Conservation (phyloP, 1,140 invertebrate genomes). For the Drosophila sucinea region DNA sequence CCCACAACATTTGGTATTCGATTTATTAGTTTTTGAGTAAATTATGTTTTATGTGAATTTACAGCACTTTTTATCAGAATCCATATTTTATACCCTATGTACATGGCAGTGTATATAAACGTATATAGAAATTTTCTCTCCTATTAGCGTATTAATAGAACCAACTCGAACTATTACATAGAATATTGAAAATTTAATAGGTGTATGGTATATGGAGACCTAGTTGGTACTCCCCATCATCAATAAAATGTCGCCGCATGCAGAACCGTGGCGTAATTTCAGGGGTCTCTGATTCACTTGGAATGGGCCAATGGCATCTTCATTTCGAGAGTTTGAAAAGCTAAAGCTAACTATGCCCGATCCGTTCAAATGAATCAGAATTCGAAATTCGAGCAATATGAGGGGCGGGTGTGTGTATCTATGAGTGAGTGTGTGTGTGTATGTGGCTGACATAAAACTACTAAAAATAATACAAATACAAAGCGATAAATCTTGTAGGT, state of each 20-base stretch:
- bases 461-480: slow-evolving; percentile 83
- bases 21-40: too few species aligned
- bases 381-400: slow-evolving; percentile 6
- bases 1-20: too few species aligned
- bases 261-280: slow-evolving; percentile 6
- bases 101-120: too few species aligned
- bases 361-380: slow-evolving; percentile 8
- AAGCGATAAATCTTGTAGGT: slow-evolving; percentile 81
- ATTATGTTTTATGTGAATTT: too few species aligned
- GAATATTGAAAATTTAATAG: slow-evolving; percentile 7
- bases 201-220: background rate
- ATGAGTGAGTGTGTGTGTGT: background rate
- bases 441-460: slow-evolving; percentile 69
- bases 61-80: too few species aligned
- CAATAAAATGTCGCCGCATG: slow-evolving; percentile 10
- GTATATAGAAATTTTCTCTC: background rate
- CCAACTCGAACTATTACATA: background rate
- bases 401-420: background rate
- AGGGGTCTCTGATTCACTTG: background rate
- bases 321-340: background rate
- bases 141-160: background rate
- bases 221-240: background rate
- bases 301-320: slow-evolving; percentile 1
- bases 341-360: slow-evolving; percentile 7
- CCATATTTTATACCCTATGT: too few species aligned